Evolutionary conservation across 2,113 vertebrate genomes (phyloP).

Genomic region (Edolisoma coerulescens): DNA sequence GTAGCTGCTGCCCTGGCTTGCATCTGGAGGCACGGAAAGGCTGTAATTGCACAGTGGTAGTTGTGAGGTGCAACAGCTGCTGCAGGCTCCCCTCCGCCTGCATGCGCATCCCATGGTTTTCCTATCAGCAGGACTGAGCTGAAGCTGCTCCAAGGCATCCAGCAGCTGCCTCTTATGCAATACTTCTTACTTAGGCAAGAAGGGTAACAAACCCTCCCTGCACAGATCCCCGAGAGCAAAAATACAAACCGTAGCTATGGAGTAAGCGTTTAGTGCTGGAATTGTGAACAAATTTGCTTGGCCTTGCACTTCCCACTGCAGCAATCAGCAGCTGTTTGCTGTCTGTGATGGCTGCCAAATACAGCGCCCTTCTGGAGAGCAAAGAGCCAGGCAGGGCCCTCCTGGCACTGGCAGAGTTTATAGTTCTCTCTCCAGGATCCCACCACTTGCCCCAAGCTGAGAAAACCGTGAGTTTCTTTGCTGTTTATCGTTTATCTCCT

Average conservation of each 20-base stretch:
- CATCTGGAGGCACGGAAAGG: neutral
- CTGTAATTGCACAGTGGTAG: neutral
- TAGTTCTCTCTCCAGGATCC: neutral
- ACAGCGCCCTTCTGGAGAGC: neutral
- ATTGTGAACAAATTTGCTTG: fast-evolving
- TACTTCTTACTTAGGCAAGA: neutral
- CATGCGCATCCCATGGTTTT: neutral
- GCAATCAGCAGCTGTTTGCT: neutral
- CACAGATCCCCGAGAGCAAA: neutral
- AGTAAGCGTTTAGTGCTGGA: neutral
- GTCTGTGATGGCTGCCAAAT: neutral
- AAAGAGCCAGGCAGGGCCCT: neutral
- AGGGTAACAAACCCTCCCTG: neutral
- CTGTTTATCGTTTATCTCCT: neutral
- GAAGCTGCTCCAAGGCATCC: neutral
- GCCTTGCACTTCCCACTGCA: neutral
- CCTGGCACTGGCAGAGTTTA: neutral
- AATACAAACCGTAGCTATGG: neutral
- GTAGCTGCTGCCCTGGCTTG: neutral
- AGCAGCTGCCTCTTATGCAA: slow-evolving; percentile 8
- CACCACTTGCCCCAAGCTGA: neutral
- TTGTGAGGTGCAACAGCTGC: neutral
- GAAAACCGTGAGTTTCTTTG: neutral
- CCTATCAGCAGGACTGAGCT: neutral
- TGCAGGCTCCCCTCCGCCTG: neutral